Evolutionary conservation across 2,888 invertebrate genomes (phyloP).

Genomic region (Oasisia sp.): DNA sequence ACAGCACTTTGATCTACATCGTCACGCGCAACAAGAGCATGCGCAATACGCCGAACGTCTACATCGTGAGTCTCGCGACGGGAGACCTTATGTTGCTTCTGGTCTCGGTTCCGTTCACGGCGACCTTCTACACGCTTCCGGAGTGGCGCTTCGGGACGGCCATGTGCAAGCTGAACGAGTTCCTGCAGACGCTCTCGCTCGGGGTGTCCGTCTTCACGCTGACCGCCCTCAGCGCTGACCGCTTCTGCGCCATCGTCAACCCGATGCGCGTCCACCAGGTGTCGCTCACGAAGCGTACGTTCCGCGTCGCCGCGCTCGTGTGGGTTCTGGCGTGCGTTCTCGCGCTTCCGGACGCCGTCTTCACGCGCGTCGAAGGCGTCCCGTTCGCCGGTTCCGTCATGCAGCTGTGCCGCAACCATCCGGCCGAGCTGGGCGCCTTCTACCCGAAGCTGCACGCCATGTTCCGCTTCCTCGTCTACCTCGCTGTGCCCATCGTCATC

Average conservation of each 20-base stretch:
- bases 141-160: conserved; percentile 89
- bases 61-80: conserved; percentile 82
- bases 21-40: conserved; percentile 82
- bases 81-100: conserved; percentile 84
- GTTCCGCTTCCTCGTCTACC: conserved; percentile 78
- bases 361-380: conserved; percentile 28
- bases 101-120: conserved; percentile 83
- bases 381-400: not conserved
- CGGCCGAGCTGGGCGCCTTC: conserved; percentile 40
- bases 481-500: conserved; percentile 83
- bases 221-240: conserved; percentile 87
- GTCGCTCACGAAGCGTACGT: conserved; percentile 73
- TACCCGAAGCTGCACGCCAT: conserved; percentile 45
- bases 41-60: conserved; percentile 86
- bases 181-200: conserved; percentile 86
- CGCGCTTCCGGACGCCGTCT: conserved; percentile 70
- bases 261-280: conserved; percentile 80
- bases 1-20: conserved; percentile 84
- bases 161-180: conserved; percentile 81
- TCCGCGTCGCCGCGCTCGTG: conserved; percentile 42
- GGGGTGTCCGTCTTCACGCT: conserved; percentile 93
- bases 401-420: conserved; percentile 45
- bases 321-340: conserved; percentile 79
- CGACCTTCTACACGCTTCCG: conserved; percentile 84
- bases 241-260: conserved; percentile 91